These are phyloP conservation scores for Varanus komodoensis DNA, from an alignment of 2,113 vertebrate species.

Conservation along the genomic window DNA sequence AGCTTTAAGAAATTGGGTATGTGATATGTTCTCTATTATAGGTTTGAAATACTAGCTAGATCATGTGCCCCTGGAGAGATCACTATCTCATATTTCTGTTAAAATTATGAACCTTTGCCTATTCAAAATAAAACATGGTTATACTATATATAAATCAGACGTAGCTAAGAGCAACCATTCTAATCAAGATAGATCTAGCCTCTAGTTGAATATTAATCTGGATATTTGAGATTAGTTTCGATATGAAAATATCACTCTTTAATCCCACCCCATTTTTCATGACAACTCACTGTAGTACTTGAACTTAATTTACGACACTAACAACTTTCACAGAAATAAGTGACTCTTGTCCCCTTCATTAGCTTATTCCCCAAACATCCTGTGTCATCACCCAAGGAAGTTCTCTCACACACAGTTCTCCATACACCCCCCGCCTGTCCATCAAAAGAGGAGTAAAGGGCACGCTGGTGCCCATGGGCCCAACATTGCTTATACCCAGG, in stretches of 20 bases:
- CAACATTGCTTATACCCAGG: not conserved
- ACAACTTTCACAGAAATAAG: no score
- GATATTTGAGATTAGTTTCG: slow-evolving; percentile 28
- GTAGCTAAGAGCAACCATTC: slow-evolving; percentile 2
- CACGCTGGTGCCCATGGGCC: no score
- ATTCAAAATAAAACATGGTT: slow-evolving; percentile 13
- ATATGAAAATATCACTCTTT: no score
- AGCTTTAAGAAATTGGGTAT: not conserved
- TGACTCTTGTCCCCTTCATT: no score
- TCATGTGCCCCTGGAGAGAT: not conserved
- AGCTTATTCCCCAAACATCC: no score
- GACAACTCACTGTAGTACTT: no score
- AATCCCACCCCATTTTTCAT: no score
- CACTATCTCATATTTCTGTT: not conserved
- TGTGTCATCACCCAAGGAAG: no score
- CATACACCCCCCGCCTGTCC: no score
- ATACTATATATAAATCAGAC: slow-evolving; percentile 9
- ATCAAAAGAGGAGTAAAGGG: no score
- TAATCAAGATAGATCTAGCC: slow-evolving; percentile 34
- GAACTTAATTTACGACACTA: no score
- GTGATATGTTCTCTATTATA: not conserved
- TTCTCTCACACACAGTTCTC: no score
- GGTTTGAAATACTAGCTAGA: not conserved
- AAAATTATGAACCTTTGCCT: slow-evolving; percentile 4
- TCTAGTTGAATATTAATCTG: slow-evolving; percentile 55